phyloP scores from a whole-genome alignment of 2,888 invertebrate species.

The Limnephilus auricula region DNA sequence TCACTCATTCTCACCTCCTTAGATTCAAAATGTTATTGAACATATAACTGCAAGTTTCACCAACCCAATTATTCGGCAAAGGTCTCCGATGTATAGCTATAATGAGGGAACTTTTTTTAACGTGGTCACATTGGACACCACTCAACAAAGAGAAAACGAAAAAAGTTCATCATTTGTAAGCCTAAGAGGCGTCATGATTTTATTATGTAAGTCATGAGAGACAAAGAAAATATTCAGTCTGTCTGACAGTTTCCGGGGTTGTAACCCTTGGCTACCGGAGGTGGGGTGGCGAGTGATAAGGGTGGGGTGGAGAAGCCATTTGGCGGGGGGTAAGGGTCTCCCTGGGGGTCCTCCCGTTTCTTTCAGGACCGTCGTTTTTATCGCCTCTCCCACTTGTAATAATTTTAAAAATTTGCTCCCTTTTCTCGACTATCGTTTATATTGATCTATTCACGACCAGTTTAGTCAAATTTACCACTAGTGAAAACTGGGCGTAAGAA shows the following conservation, averaged over 20 bases:
- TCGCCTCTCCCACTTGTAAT: neutral
- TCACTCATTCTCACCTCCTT: too few species aligned
- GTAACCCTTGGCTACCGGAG: conserved; percentile 36
- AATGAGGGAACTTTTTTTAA: neutral
- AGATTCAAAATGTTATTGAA: too few species aligned
- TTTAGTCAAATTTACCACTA: neutral
- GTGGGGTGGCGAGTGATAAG: neutral
- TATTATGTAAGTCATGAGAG: conserved; percentile 23
- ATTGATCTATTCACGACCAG: neutral
- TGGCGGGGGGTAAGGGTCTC: neutral
- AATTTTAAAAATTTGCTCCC: neutral
- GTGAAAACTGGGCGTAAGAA: neutral
- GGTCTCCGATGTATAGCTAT: neutral
- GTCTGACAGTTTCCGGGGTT: conserved; percentile 56
- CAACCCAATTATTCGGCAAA: neutral
- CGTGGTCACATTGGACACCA: neutral
- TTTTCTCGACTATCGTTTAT: neutral
- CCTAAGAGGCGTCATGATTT: conserved; percentile 37
- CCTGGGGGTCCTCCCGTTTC: neutral
- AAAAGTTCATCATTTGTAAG: conserved; percentile 10
- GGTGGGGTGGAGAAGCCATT: neutral
- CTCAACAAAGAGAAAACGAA: neutral
- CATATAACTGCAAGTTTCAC: neutral
- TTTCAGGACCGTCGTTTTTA: conserved; percentile 25
- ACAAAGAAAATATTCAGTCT: conserved; percentile 46